phyloP scores from a whole-genome alignment of 2,888 invertebrate species.

The Drosophila pegasa region DNA sequence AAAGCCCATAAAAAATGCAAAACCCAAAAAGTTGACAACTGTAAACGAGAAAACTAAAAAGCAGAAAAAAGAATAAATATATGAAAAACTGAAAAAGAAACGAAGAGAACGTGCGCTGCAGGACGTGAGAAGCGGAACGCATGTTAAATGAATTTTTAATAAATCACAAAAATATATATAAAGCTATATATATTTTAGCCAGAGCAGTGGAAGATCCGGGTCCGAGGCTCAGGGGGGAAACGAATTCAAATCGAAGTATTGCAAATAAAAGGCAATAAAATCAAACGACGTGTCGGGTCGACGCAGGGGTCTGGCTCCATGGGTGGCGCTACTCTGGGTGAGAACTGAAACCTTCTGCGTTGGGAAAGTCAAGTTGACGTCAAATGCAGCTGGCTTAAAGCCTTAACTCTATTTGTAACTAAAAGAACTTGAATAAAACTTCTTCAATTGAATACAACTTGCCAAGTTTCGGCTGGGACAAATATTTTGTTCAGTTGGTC shows the following conservation, averaged over 20 bases:
- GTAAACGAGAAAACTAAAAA: constrained; percentile 40
- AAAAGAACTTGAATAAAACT: neutral
- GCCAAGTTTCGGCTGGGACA: neutral
- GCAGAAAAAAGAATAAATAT: constrained; percentile 4
- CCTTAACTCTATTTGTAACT: neutral
- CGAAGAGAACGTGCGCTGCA: constrained; percentile 28
- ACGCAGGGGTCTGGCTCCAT: neutral
- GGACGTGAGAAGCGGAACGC: constrained; percentile 42
- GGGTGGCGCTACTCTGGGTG: neutral
- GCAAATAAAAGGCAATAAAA: constrained; percentile 27
- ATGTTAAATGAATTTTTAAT: constrained; percentile 63
- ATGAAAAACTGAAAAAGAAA: constrained; percentile 22
- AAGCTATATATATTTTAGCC: neutral
- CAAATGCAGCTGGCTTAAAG: neutral
- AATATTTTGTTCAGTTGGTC: neutral
- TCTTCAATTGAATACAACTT: neutral
- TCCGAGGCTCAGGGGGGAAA: neutral
- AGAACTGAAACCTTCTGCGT: neutral
- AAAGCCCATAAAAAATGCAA: constrained; percentile 63
- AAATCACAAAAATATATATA: constrained; percentile 47
- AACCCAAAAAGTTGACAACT: constrained; percentile 54
- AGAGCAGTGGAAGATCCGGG: constrained; percentile 7
- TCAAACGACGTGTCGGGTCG: neutral
- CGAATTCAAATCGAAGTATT: constrained; percentile 9
- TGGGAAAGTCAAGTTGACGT: neutral